phyloP scores from a whole-genome alignment of 2,888 invertebrate genomes.

The Labia minor region DNA sequence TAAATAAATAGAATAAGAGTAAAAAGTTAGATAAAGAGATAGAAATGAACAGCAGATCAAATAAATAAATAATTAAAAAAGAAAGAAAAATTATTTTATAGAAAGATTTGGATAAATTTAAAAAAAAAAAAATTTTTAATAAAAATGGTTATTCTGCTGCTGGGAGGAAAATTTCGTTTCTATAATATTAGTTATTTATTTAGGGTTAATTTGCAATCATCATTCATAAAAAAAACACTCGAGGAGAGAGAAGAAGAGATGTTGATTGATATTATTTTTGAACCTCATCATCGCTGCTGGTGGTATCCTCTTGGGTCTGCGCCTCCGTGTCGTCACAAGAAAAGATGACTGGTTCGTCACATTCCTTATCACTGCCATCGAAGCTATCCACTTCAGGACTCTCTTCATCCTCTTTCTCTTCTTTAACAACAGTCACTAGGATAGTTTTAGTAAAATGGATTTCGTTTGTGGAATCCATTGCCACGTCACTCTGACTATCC shows the following conservation, averaged over 20 bases:
- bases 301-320: conserved; percentile 31
- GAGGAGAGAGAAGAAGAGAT: not conserved
- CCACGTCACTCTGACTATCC: not conserved
- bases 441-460: conserved; percentile 14
- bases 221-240: not conserved
- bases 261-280: conserved; percentile 16
- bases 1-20: not conserved
- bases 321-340: conserved; percentile 46
- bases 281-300: conserved; percentile 37
- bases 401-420: not conserved
- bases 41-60: not conserved
- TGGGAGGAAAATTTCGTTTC: not conserved
- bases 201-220: not conserved
- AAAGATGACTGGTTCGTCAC: conserved; percentile 48
- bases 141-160: conserved; percentile 8
- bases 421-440: not conserved
- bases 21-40: not conserved
- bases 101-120: not conserved
- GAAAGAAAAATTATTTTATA: not conserved
- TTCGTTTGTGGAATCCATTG: conserved; percentile 15
- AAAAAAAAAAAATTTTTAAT: not conserved
- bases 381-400: conserved; percentile 44
- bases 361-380: conserved; percentile 50
- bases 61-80: not conserved
- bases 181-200: not conserved